Percentiles rank a stretch among this genome's conserved stretches.
phyloP scores from a whole-genome alignment of 1,140 invertebrate species.

The Drosophila miranda region DNA sequence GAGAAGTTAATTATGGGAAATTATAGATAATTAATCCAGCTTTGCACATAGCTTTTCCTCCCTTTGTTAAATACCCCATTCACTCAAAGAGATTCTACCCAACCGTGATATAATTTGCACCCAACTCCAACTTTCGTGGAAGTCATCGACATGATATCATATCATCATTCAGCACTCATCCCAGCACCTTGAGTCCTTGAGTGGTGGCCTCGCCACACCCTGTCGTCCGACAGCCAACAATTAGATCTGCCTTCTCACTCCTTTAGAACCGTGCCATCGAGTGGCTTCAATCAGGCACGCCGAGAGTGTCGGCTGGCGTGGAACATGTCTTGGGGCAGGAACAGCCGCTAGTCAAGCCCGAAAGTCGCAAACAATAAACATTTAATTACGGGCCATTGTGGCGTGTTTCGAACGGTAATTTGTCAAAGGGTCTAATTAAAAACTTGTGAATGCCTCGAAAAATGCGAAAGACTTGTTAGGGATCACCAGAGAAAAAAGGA shows the following conservation, averaged over 20 bases:
- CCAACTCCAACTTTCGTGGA: no score
- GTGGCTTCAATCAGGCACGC: conserved; percentile 32
- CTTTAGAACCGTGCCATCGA: conserved; percentile 13
- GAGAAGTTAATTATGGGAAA: no score
- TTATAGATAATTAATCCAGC: no score
- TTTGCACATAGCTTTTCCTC: no score
- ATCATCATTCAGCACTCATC: not conserved
- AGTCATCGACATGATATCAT: conserved; percentile 5
- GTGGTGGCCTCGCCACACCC: conserved; percentile 1
- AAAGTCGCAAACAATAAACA: conserved; percentile 71
- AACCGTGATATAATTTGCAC: no score
- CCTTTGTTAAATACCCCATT: no score
- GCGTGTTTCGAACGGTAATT: conserved; percentile 36
- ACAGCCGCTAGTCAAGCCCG: conserved; percentile 7
- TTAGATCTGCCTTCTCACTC: conserved; percentile 16
- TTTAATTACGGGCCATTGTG: conserved; percentile 66
- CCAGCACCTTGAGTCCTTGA: conserved; percentile 13
- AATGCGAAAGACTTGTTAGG: conserved; percentile 27
- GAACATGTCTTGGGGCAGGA: conserved; percentile 3
- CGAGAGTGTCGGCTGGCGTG: conserved; percentile 16
- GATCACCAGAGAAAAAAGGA: conserved; percentile 26
- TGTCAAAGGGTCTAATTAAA: conserved; percentile 73
- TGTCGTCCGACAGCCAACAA: conserved; percentile 28
- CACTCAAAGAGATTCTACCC: no score
- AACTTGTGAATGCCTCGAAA: conserved; percentile 59